Conservation (phyloP, 2,888 invertebrate species). For the Hyposoter didymator region DNA sequence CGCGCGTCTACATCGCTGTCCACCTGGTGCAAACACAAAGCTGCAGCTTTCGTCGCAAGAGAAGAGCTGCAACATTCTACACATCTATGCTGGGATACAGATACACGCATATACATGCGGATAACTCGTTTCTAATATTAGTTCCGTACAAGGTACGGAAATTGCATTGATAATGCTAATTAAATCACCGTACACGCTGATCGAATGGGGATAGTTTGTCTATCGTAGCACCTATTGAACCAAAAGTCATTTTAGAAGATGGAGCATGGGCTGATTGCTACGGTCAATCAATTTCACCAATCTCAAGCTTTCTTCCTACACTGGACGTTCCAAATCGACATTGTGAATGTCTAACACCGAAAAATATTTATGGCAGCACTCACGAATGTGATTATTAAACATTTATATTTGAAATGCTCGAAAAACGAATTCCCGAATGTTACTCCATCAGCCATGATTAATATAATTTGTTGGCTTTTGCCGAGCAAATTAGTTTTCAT, state of each 20-base stretch:
- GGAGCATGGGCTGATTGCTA: neutral
- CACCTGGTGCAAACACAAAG: constrained; percentile 52
- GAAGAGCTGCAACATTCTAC: constrained; percentile 70
- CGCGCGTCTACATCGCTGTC: constrained; percentile 66
- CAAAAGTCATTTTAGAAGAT: constrained; percentile 26
- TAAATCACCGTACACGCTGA: constrained; percentile 74
- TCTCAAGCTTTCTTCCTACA: constrained; percentile 10
- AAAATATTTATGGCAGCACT: neutral
- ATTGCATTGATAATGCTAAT: constrained; percentile 79
- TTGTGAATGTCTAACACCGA: neutral
- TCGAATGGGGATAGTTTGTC: constrained; percentile 42
- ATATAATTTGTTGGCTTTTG: too few relatives aligned
- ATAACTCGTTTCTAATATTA: constrained; percentile 76
- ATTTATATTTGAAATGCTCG: neutral
- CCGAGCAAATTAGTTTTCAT: too few relatives aligned
- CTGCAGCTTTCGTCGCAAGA: constrained; percentile 10
- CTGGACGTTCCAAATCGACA: neutral
- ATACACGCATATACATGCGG: neutral
- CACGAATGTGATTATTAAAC: neutral
- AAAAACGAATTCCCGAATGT: neutral
- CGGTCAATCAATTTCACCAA: neutral
- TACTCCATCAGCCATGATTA: too few relatives aligned
- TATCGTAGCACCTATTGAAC: neutral
- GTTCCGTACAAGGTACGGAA: constrained; percentile 75
- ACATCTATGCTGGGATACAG: constrained; percentile 55